Percentiles rank a stretch among this genome's conserved stretches.
phyloP scores from a whole-genome alignment of 2,888 invertebrate species.

The Barypeithes pellucidus region DNA sequence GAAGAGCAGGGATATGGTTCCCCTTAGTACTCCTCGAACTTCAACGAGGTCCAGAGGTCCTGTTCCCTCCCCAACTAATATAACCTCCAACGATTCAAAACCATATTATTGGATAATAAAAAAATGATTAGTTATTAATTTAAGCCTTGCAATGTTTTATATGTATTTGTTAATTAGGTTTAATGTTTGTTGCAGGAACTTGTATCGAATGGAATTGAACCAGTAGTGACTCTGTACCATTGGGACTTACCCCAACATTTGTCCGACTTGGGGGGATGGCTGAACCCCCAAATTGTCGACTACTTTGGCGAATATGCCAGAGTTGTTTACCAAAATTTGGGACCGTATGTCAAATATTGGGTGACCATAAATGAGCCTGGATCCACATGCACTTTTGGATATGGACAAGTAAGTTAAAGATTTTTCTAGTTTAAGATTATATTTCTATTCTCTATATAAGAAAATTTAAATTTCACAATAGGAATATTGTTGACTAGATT shows the following conservation, averaged over 20 bases:
- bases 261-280: slow-evolving; percentile 63
- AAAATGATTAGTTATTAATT: too few relatives aligned
- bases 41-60: too few relatives aligned
- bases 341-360: slow-evolving; percentile 50
- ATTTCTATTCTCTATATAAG: too few relatives aligned
- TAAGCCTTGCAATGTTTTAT: too few relatives aligned
- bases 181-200: slow-evolving; percentile 30
- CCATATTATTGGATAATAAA: too few relatives aligned
- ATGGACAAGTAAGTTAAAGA: slow-evolving; percentile 43
- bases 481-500: too few relatives aligned
- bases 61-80: too few relatives aligned
- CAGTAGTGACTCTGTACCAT: slow-evolving; percentile 48
- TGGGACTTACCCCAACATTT: slow-evolving; percentile 53
- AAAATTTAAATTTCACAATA: too few relatives aligned
- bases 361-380: slow-evolving; percentile 52
- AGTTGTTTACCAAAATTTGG: slow-evolving; percentile 41
- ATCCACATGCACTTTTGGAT: slow-evolving; percentile 42
- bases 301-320: slow-evolving; percentile 51
- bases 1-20: too few relatives aligned
- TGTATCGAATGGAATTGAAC: slow-evolving; percentile 41
- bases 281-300: slow-evolving; percentile 46
- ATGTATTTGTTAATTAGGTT: background rate
- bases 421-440: too few relatives aligned
- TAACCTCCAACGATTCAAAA: too few relatives aligned
- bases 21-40: too few relatives aligned